Base-by-base conservation (phyloP, 1,140 invertebrate species). In the Drosophila repletoides region DNA sequence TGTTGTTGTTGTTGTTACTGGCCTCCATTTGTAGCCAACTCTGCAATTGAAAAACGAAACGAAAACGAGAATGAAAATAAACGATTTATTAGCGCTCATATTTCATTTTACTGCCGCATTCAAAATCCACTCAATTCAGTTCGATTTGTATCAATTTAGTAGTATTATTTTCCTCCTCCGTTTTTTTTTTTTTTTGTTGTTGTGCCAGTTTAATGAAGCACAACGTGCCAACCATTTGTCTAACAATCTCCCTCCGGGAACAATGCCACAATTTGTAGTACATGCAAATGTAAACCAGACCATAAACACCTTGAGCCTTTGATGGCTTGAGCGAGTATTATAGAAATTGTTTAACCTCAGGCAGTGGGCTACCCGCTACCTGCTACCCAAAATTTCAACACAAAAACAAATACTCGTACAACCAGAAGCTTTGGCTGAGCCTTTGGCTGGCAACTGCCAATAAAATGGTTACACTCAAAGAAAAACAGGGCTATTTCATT, bases 21-120 rank as follows among this genome's bases (percentile, higher is more conserved):
- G 28, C 60, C 21, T 41, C 43, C 53, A 56, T 60, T 70, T 26
- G 70, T 73, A 72, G 76, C 38, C 60, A 72, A 75, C 59, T 63
- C 70, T 83, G 79, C 75, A 83, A 83, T 83, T 86, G 74, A 84
- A 83, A 61, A n/a, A n/a, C n/a, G n/a, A n/a, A n/a, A n/a, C n/a
- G n/a, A n/a, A n/a, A n/a, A n/a, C n/a, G n/a, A n/a, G n/a, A n/a
- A n/a, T n/a, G n/a, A n/a, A 60, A 29, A 83, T 67, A 59, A 63
- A 67, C 48, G 60, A 74, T 63, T 72, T 79, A 84, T 84, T 59
- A 45, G 28, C 33, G 41, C 51, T 70, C 60, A 34, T 34, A 70
- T 73, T 70, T 68, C 58, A 81, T 69, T 76, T 53, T 38, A 49
- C 41, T 68, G 68, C 36, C 77, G 72, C 68, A 58, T 68, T 60